Conservation (phyloP, 2,888 invertebrate species). For the Agrenia bidenticulata region DNA sequence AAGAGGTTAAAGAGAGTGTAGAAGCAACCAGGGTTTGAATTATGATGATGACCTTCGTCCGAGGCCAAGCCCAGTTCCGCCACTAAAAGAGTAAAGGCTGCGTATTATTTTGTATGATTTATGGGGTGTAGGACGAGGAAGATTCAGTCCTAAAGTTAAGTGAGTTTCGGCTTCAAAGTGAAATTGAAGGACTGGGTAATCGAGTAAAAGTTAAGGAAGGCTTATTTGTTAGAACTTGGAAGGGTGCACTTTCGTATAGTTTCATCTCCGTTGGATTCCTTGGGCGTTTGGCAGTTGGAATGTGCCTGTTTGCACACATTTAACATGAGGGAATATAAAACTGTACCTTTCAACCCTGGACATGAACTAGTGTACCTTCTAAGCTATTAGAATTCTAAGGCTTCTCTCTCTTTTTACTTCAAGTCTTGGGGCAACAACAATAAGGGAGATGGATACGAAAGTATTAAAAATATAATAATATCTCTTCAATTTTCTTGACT, state of each 20-base stretch:
- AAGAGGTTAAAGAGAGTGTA: too few relatives aligned
- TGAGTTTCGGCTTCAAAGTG: conserved; percentile 8
- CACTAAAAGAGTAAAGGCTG: conserved; percentile 7
- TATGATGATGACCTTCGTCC: conserved; percentile 4
- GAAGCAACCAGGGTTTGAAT: background rate
- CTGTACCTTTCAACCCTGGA: too few relatives aligned
- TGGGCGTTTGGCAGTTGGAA: conserved; percentile 15
- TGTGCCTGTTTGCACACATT: conserved; percentile 11
- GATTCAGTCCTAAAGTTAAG: conserved; percentile 4
- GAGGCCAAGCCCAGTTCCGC: conserved; percentile 7
- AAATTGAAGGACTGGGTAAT: conserved; percentile 10
- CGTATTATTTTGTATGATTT: conserved; percentile 11
- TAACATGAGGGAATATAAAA: too few relatives aligned
- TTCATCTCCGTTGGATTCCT: conserved; percentile 7
- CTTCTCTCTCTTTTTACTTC: too few relatives aligned
- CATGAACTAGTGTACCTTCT: too few relatives aligned
- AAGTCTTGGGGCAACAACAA: too few relatives aligned
- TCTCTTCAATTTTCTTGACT: too few relatives aligned
- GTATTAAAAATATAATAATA: too few relatives aligned
- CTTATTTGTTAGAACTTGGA: background rate
- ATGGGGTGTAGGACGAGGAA: conserved; percentile 3
- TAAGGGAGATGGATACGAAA: too few relatives aligned
- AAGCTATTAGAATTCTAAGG: too few relatives aligned
- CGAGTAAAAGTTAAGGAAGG: conserved; percentile 14
- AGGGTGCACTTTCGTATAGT: conserved; percentile 6